Conservation (phyloP, 2,113 vertebrate genomes). For the Thymallus thymallus region DNA sequence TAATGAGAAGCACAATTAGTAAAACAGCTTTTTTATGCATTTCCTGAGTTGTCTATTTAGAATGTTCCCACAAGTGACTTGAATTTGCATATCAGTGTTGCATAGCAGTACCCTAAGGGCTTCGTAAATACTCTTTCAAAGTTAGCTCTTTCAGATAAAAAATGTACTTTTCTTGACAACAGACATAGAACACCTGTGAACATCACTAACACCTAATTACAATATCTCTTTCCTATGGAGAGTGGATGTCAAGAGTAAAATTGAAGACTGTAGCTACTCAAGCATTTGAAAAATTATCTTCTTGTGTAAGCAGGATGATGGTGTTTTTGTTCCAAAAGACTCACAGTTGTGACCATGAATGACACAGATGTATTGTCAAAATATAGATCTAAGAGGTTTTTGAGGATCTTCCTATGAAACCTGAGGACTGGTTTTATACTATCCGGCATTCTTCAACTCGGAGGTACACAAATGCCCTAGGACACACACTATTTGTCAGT, state of each 20-base stretch:
- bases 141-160: too few species aligned
- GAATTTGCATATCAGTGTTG: too few species aligned
- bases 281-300: constrained; percentile 29
- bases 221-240: neutral
- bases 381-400: neutral
- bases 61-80: constrained; percentile 16
- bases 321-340: constrained; percentile 4
- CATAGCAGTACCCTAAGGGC: constrained; percentile 5
- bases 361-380: constrained; percentile 20
- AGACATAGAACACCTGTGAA: constrained; percentile 16
- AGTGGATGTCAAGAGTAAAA: constrained; percentile 8
- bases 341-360: constrained; percentile 12
- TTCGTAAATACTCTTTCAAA: constrained; percentile 7
- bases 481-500: constrained; percentile 33
- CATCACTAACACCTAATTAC: neutral
- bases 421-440: constrained; percentile 32
- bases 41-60: neutral
- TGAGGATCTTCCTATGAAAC: constrained; percentile 31
- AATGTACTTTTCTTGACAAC: too few species aligned
- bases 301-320: neutral
- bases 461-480: constrained; percentile 26
- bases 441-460: constrained; percentile 48
- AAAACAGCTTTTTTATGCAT: neutral
- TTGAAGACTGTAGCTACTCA: constrained; percentile 19
- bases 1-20: constrained; percentile 30